These are phyloP conservation scores for Turritopsis rubra DNA, from an alignment of 30 jellyfish, hydroid and myxozoan genomes.

Conservation along the genomic window DNA sequence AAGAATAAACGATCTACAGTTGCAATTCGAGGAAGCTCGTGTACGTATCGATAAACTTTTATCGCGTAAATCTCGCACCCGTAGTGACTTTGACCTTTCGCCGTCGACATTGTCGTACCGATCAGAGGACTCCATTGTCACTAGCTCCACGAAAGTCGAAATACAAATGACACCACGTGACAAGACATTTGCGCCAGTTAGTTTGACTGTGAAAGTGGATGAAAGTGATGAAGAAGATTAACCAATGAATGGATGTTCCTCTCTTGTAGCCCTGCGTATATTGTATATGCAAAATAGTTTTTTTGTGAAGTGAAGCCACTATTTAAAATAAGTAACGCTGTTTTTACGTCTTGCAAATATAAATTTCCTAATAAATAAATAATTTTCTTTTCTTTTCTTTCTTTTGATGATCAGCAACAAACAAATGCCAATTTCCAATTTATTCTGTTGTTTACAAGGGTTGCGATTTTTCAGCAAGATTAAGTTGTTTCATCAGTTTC, in stretches of 20 bases:
- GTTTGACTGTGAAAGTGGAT: slow-evolving; percentile 21
- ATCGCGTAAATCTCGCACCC: background rate
- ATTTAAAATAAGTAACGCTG: background rate
- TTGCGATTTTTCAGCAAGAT: no score
- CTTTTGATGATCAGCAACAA: no score
- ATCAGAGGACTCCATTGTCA: background rate
- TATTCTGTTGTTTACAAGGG: no score
- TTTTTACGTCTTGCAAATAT: background rate
- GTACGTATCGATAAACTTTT: slow-evolving; percentile 27
- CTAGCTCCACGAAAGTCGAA: slow-evolving; percentile 9
- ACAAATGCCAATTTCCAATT: no score
- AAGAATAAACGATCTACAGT: slow-evolving; percentile 17
- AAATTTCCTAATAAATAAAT: no score
- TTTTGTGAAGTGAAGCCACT: background rate
- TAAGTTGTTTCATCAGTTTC: no score
- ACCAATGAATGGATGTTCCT: background rate
- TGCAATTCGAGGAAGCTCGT: slow-evolving; percentile 27
- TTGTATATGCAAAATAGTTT: background rate
- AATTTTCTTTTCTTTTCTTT: no score
- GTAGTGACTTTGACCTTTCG: background rate
- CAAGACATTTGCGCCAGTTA: slow-evolving; percentile 13
- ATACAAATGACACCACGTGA: background rate
- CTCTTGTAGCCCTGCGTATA: background rate
- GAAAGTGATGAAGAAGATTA: slow-evolving; percentile 6
- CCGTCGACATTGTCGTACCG: background rate